phyloP scores from a whole-genome alignment of 2,888 invertebrate genomes.

The Drosophila atripex region DNA sequence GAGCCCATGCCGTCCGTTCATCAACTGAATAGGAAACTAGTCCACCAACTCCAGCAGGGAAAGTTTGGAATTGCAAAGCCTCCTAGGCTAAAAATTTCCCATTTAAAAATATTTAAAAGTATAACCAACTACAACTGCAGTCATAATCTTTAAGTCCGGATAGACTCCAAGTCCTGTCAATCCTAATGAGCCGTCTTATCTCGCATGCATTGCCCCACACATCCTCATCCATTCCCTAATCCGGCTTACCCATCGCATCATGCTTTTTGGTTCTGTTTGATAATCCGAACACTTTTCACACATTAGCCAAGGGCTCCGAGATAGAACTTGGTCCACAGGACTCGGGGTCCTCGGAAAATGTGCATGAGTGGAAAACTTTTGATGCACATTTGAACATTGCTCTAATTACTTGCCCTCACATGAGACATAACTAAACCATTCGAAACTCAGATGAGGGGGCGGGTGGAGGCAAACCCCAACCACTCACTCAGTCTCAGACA shows the following conservation, averaged over 20 bases:
- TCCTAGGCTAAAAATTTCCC: too few relatives aligned
- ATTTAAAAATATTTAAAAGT: too few relatives aligned
- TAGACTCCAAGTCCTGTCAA: neutral
- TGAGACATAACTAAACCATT: slow-evolving; percentile 54
- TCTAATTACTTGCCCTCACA: slow-evolving; percentile 59
- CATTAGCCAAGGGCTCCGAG: slow-evolving; percentile 27
- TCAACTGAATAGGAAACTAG: too few relatives aligned
- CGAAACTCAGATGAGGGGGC: slow-evolving; percentile 44
- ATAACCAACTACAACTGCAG: too few relatives aligned
- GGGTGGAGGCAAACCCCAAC: slow-evolving; percentile 43
- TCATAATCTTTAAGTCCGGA: neutral
- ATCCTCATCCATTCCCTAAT: slow-evolving; percentile 25
- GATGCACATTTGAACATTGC: slow-evolving; percentile 41
- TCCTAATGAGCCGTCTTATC: slow-evolving; percentile 12
- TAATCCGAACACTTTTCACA: slow-evolving; percentile 41
- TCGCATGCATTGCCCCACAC: slow-evolving; percentile 3
- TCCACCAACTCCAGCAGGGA: too few relatives aligned
- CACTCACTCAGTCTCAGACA: slow-evolving; percentile 9
- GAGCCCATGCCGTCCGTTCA: too few relatives aligned
- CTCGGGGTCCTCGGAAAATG: slow-evolving; percentile 7
- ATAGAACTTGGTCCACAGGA: slow-evolving; percentile 35
- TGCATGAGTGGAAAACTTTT: slow-evolving; percentile 28
- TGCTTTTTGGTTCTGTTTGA: slow-evolving; percentile 5
- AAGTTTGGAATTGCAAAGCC: too few relatives aligned
- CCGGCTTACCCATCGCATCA: slow-evolving; percentile 16